Evolutionary conservation across 2,888 invertebrate species (phyloP).

Genomic region (Gari tellinella): DNA sequence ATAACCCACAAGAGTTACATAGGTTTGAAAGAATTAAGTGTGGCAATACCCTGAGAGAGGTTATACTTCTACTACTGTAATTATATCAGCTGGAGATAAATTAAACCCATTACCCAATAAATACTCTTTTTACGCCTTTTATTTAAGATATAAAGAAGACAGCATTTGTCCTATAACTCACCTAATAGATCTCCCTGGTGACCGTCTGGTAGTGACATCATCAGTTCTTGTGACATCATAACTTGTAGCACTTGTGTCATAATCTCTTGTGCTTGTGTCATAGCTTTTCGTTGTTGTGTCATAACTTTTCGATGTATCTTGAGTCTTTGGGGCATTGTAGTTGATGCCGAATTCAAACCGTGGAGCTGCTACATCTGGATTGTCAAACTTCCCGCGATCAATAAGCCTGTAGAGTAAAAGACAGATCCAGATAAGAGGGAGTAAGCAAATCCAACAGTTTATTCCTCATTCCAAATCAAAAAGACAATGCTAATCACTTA

Average conservation of each 20-base stretch:
- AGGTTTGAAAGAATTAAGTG: too few relatives aligned
- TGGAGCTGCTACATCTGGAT: conserved; percentile 18
- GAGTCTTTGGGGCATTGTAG: conserved; percentile 9
- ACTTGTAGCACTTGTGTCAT: conserved; percentile 41
- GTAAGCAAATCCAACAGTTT: too few relatives aligned
- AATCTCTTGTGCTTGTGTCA: conserved; percentile 30
- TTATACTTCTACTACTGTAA: too few relatives aligned
- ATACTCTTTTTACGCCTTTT: too few relatives aligned
- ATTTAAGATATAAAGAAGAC: too few relatives aligned
- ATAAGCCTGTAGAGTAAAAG: conserved; percentile 24
- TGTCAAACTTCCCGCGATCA: conserved; percentile 31
- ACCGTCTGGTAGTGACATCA: conserved; percentile 30
- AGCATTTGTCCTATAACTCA: background rate
- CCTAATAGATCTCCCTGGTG: conserved; percentile 49
- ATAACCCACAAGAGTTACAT: too few relatives aligned
- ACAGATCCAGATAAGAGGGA: too few relatives aligned
- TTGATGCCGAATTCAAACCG: conserved; percentile 47
- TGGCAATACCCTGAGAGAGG: too few relatives aligned
- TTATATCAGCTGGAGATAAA: too few relatives aligned
- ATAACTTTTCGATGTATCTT: conserved; percentile 25
- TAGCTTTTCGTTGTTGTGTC: conserved; percentile 27
- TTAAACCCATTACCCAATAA: too few relatives aligned
- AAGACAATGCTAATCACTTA: too few relatives aligned
- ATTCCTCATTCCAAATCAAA: too few relatives aligned
- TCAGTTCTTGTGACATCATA: conserved; percentile 21